phyloP scores from a whole-genome alignment of 2,113 vertebrate genomes.

The Gallinago media region DNA sequence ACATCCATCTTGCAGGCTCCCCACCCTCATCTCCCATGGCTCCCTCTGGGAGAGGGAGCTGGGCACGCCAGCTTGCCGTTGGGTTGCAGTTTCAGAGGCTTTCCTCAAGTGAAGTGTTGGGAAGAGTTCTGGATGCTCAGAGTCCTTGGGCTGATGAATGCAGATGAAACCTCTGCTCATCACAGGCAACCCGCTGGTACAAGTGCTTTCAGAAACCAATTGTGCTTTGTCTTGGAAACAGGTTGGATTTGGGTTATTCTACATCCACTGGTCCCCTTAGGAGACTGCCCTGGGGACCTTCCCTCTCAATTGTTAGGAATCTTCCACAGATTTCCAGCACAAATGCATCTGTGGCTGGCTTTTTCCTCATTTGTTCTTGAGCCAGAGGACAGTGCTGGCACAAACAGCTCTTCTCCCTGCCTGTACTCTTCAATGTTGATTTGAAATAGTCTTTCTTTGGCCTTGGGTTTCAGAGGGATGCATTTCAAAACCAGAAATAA shows the following conservation, averaged over 20 bases:
- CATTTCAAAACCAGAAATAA: constrained; percentile 59
- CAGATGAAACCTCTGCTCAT: neutral
- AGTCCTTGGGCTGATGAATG: neutral
- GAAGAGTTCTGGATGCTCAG: neutral
- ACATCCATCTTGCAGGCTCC: neutral
- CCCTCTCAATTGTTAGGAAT: neutral
- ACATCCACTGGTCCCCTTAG: neutral
- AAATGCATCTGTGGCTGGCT: neutral
- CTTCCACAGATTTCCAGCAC: neutral
- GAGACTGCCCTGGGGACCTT: neutral
- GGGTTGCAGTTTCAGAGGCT: neutral
- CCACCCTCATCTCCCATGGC: neutral
- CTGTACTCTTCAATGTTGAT: neutral
- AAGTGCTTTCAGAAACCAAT: neutral
- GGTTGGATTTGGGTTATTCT: neutral
- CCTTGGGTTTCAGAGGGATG: constrained; percentile 46
- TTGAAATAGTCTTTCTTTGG: constrained; percentile 44
- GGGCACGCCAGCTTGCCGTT: fast-evolving
- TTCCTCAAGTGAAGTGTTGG: neutral
- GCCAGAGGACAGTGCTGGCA: constrained; percentile 47
- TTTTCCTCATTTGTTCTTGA: constrained; percentile 25
- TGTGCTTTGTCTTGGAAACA: neutral
- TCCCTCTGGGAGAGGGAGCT: neutral
- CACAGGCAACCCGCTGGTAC: neutral
- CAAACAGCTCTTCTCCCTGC: constrained; percentile 44